Base-by-base conservation (phyloP, 2,888 invertebrate genomes). In the Cataglyphis rosenhaueri region DNA sequence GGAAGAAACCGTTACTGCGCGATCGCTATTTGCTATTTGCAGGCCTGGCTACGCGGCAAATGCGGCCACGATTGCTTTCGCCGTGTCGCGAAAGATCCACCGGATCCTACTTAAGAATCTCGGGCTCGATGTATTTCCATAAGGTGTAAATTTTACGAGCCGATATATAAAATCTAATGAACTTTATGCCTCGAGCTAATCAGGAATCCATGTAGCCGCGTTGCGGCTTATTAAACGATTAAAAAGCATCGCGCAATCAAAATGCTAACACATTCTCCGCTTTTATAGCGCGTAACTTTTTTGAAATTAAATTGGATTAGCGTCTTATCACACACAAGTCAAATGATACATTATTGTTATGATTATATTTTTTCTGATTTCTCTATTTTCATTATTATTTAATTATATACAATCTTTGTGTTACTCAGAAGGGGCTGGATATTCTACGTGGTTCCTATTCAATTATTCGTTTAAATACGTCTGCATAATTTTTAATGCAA, bases 1-100 rank as follows among this genome's bases (percentile, higher is more conserved):
- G 88, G 84, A 84, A 86, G 84, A 85, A 87, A 89, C 90, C 89
- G 89, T 90, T 89, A 90, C 71, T 75, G 62, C 74, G 68, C 82
- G 76, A 78, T 84, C 82, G 84, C 85, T 79, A 48, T 52, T 52
- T 8, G 52, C 52, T 52, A 52, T 21, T 21, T 0, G 21, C 52
- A 81, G 55, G 55, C 38, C 29, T 29, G 52, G 64, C 64, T 44
- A 38, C 57, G 76, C 68, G 68, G 76, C 73, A 73, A 38, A 52
- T 81, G 84, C 70, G 73, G 66, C 62, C 64, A n/a, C 44, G 84
- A 75, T 70, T 81, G 83, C 84, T 88, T 76, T 65, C 6, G 64
- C 81, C 82, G 82, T 83, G 88, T 87, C 88, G 87, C 79, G 70
- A 84, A 79, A 84, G 88, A 85, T 79, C 55, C 55, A 32, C 41